Evolutionary conservation across 2,797 vertebrate genomes (phyloP), one percentile per base, ranked within the genome.

Genomic region (Peromyscus nudipes): DNA sequence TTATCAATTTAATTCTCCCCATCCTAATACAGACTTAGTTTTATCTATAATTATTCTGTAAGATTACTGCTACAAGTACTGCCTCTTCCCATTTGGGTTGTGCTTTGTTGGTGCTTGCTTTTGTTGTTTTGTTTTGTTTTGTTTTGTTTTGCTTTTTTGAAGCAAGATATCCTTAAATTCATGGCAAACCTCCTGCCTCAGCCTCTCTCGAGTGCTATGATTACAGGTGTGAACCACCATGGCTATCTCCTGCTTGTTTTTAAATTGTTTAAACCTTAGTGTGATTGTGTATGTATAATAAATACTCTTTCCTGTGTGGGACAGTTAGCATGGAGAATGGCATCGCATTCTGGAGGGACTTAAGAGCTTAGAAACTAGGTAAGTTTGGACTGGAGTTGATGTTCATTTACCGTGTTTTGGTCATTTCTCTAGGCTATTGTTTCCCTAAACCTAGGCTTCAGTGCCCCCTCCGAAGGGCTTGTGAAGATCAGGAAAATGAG

Each of bases 251-350:
- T 49, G 73, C 6, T 40, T 46, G 37, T 67, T 91, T 90, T 83
- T 65, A 91, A 93, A 71, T 87, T 55, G 52, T 90, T 86, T 79
- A 94, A 90, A 49, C 43, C 69, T 43, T 75, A 67, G 21, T 37
- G 91, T 1, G 89, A 57, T 92, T 89, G 60, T 82, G 12, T 82
- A 21, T 37, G 21, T 40, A 8, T 46, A 34, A 49, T 17, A 84
- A 34, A 49, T 17, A 84, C 13, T 1, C 19, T 76, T 75, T 29
- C 87, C 49, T 81, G 0, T 10, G 25, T 89, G 69, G 40, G 71
- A 19, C 29, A 81, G 31, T 91, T 97, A 94, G 62, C 43, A 49
- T 67, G 62, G 64, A 46, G 19, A 67, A 52, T 60, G 27, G 25
- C 8, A 0, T 89, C 40, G 27, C n/a, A n/a, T 92, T 91, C 62